phyloP scores from a whole-genome alignment of 2,888 invertebrate species.

The Drosophila formosana region DNA sequence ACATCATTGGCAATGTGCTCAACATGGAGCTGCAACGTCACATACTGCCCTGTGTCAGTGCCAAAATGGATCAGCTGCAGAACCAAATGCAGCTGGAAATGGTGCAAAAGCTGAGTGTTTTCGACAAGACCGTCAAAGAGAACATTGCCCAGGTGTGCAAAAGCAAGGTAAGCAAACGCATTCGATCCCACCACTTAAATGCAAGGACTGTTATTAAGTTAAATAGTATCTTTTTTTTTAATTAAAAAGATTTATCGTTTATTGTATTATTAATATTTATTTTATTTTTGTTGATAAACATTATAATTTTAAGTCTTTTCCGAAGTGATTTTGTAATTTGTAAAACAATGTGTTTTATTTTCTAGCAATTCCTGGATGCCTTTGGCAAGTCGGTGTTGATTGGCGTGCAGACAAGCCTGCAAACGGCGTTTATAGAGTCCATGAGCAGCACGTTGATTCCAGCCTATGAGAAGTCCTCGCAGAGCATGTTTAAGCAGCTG shows the following conservation, averaged over 20 bases:
- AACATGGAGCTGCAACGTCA: constrained; percentile 87
- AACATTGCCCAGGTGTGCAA: constrained; percentile 92
- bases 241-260: too few species aligned
- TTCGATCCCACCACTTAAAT: neutral
- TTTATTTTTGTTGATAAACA: too few species aligned
- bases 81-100: constrained; percentile 90
- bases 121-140: constrained; percentile 91
- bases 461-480: constrained; percentile 93
- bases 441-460: constrained; percentile 92
- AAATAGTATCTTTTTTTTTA: too few species aligned
- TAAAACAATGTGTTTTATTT: neutral
- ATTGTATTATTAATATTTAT: too few species aligned
- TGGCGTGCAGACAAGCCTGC: constrained; percentile 90
- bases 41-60: constrained; percentile 87
- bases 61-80: constrained; percentile 86
- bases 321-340: too few species aligned
- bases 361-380: constrained; percentile 90
- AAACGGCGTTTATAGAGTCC: constrained; percentile 91
- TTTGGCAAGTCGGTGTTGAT: constrained; percentile 89
- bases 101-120: constrained; percentile 89
- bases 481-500: constrained; percentile 94
- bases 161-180: constrained; percentile 89
- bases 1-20: constrained; percentile 87
- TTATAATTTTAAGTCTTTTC: neutral
- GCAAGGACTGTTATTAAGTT: too few species aligned